These are phyloP conservation scores for Spatulosminthurus flaviceps DNA, from an alignment of 2,888 invertebrate species.

Conservation along the genomic window DNA sequence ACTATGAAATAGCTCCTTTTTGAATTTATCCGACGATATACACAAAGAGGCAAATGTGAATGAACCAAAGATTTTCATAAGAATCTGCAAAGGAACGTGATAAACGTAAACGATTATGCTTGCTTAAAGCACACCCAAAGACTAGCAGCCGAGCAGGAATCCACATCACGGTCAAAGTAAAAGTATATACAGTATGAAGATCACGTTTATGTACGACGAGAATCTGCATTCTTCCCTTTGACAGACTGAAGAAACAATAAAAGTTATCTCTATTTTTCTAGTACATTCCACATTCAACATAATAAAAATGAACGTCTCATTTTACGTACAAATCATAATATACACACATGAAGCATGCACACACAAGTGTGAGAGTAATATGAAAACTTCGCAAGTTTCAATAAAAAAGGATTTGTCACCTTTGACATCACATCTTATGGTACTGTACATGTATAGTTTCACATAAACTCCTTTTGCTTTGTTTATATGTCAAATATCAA, in stretches of 20 bases:
- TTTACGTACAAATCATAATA: neutral
- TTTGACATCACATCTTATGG: neutral
- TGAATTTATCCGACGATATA: no score
- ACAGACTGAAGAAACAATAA: neutral
- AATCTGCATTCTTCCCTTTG: neutral
- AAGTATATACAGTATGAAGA: neutral
- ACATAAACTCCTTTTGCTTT: no score
- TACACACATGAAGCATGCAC: no score
- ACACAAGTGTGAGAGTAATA: neutral
- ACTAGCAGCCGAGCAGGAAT: constrained; percentile 6
- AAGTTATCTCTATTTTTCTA: neutral
- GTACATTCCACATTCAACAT: neutral
- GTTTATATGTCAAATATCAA: no score
- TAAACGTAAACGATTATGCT: constrained; percentile 9
- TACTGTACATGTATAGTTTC: no score
- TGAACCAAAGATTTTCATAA: constrained; percentile 1
- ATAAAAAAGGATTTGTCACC: constrained; percentile 12
- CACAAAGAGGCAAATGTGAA: neutral
- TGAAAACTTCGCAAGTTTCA: neutral
- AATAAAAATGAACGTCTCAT: constrained; percentile 9
- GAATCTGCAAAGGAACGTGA: neutral
- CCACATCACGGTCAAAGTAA: neutral
- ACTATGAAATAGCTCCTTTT: no score
- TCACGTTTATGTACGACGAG: neutral
- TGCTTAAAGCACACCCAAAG: constrained; percentile 3